Percentiles rank a stretch among this genome's conserved stretches.
Evolutionary conservation across 64 coral and sea anemone genomes (phyloP).

Genomic region (Montipora sp.): DNA sequence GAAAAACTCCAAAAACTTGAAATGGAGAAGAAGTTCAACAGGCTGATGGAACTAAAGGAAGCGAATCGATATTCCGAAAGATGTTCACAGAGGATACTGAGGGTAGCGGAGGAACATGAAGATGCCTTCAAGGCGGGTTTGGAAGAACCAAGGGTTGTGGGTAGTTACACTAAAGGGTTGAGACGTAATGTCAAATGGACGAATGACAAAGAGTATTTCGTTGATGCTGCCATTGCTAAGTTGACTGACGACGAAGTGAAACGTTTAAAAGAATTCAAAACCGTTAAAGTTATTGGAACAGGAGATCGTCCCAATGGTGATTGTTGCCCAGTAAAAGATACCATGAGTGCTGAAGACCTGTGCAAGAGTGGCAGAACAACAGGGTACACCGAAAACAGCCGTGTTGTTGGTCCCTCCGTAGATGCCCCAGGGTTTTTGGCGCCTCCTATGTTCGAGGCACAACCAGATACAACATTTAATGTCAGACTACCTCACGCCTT

Average conservation of each 20-base stretch:
- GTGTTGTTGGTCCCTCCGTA: too few relatives aligned
- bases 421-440: background rate
- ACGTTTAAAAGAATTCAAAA: background rate
- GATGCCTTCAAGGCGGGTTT: too few relatives aligned
- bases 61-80: too few relatives aligned
- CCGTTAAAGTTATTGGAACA: background rate
- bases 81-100: too few relatives aligned
- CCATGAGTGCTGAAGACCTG: background rate
- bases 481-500: background rate
- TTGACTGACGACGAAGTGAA: background rate
- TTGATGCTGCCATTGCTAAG: conserved; percentile 37
- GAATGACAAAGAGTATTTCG: background rate
- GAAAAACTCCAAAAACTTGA: too few relatives aligned
- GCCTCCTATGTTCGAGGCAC: background rate
- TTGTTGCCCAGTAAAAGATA: background rate
- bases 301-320: background rate
- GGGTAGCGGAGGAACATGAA: too few relatives aligned
- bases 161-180: background rate
- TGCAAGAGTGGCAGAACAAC: conserved; percentile 34
- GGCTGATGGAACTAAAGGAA: background rate
- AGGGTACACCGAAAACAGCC: background rate
- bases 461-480: background rate
- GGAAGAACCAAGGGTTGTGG: background rate
- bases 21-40: background rate
- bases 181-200: background rate